Conservation (phyloP, 2,113 vertebrate species). For the Pelobates fuscus region DNA sequence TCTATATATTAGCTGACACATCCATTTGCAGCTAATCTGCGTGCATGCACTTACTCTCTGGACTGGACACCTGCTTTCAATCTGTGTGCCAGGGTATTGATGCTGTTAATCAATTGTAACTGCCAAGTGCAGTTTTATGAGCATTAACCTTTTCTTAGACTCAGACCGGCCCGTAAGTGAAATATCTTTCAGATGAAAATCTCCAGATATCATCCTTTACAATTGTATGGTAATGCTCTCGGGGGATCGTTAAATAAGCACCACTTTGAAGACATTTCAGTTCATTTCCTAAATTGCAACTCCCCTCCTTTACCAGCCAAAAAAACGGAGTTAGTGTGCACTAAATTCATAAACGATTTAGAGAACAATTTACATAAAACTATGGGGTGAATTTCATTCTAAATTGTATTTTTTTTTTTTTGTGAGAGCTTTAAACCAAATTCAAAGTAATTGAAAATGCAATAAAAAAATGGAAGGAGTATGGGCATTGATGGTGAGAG, state of each 20-base stretch:
- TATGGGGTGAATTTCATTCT: no score
- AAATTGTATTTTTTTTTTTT: no score
- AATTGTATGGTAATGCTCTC: neutral
- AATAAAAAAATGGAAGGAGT: no score
- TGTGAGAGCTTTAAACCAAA: no score
- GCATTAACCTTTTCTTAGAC: constrained; percentile 13
- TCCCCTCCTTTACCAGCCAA: no score
- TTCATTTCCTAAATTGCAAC: neutral
- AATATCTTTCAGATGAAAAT: neutral
- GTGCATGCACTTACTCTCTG: constrained; percentile 35
- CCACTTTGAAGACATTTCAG: no score
- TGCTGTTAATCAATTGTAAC: constrained; percentile 28
- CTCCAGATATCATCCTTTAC: neutral
- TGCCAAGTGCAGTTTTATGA: constrained; percentile 35
- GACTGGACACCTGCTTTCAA: constrained; percentile 44
- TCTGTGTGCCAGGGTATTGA: constrained; percentile 37
- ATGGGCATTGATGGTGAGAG: no score
- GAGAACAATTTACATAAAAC: no score
- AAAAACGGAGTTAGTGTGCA: no score
- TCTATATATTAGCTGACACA: constrained; percentile 44
- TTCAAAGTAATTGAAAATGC: no score
- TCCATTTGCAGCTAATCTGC: constrained; percentile 38
- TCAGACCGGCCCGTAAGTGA: neutral
- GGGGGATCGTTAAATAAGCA: no score
- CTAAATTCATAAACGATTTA: no score